Base-by-base conservation (phyloP, 2,888 invertebrate species). In the Xestia c-nigrum region DNA sequence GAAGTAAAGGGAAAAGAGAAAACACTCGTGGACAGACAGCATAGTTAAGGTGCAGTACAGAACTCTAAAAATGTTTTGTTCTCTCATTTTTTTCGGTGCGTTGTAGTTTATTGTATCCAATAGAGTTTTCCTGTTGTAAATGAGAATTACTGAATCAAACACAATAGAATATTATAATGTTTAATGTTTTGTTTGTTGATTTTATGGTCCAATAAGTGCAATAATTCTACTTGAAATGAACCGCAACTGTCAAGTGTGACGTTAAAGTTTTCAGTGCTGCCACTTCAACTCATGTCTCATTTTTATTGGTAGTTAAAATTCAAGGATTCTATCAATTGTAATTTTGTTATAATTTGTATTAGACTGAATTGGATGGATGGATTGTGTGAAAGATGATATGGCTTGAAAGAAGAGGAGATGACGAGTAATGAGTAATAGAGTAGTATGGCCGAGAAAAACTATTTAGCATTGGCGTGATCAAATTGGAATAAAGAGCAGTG, bases 241-340 rank as follows among this genome's bases (percentile, higher is more conserved):
- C 10, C 68, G 69, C 6, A 55, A 16, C 19, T 77, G 76, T 40
- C 52, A n/a, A n/a, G 55, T n/a, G 16, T 57, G 16, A 77, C 5
- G 24, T 63, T 31, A 6, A 14, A 74, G 0, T 57, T 14, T 0
- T 57, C n/a, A 55, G 74, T 81, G 50, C 19, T 82, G 64, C 77
- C 76, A 76, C 9, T 43, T 40, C 5, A 31, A 16, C 0, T 0
- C 0, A 47, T 46, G 40, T 70, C 19, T 57, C 64, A 55, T 6
- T 9, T 31, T 63, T 3, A 50, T 14, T 47, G 59, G n/a, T 24
- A 71, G 24, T 40, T 2, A 24, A 6, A 9, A 24, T 68, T 14
- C 9, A 5, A 5, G 19, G 5, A 69, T 47, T 38, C 16, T 55
- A 12, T n/a, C 10, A 10, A 52, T n/a, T 14, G 21, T 43, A 6